phyloP scores from a whole-genome alignment of 2,888 invertebrate genomes.

The Spodoptera picta region DNA sequence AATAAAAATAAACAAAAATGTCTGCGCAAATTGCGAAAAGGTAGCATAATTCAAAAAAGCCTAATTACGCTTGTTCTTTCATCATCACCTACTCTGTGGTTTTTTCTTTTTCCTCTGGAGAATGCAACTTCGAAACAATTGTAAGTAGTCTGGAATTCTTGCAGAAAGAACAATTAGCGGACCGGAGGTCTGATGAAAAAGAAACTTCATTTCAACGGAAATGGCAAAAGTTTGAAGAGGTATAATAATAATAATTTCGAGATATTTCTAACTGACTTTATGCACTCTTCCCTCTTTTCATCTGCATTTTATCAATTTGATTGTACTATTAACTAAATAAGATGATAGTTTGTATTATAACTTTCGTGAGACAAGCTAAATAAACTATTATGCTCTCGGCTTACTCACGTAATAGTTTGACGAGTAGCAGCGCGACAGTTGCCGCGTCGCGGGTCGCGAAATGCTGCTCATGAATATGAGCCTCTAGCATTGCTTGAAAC shows the following conservation, averaged over 20 bases:
- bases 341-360: no score
- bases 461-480: no score
- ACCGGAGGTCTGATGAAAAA: slow-evolving; percentile 58
- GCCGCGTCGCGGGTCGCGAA: no score
- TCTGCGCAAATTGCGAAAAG: slow-evolving; percentile 6
- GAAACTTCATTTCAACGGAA: slow-evolving; percentile 50
- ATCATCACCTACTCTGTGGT: slow-evolving; percentile 42
- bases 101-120: slow-evolving; percentile 44
- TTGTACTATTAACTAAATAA: neutral
- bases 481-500: no score
- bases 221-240: slow-evolving; percentile 50
- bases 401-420: no score
- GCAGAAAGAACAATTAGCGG: slow-evolving; percentile 56
- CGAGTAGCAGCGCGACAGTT: no score
- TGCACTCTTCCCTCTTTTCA: slow-evolving; percentile 5
- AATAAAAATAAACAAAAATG: slow-evolving; percentile 12
- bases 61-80: slow-evolving; percentile 54
- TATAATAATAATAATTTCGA: slow-evolving; percentile 45
- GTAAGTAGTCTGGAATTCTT: slow-evolving; percentile 52
- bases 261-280: slow-evolving; percentile 43
- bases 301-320: slow-evolving; percentile 8
- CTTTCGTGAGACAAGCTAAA: no score
- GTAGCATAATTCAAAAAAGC: slow-evolving; percentile 42
- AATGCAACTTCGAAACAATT: slow-evolving; percentile 55
- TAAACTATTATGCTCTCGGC: no score